Evolutionary conservation across 2,113 vertebrate genomes (phyloP), one percentile per base, ranked within the genome.

Genomic region (Pangasianodon hypophthalmus): DNA sequence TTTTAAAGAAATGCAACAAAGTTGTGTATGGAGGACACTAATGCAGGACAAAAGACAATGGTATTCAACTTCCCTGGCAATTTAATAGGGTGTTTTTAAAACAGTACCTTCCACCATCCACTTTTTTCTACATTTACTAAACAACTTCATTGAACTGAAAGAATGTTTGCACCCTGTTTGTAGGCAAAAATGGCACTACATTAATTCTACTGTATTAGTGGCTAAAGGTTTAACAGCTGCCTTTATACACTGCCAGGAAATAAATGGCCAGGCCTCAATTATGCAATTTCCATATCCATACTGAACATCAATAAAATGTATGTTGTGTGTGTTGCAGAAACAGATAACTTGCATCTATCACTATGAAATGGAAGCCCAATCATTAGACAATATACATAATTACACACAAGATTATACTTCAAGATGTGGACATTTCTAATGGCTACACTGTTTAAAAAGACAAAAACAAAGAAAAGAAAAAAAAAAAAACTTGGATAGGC

Each of bases 221-320:
- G 75, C 11, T 46, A 1, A 87, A 58, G 10, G 21, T 69, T 83
- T 86, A 91, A 88, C 26, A 2, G 52, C 75, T 90, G 26, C 58
- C 24, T 50, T 50, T 54, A 77, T 75, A 46, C 48, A 87, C 37
- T 75, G 16, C 44, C 18, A 37, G 67, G 19, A 60, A 77, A 60
- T 64, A 26, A 73, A 16, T 26, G 44, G 2, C 52, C 64, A 46
- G 37, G 26, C 7, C 54, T 62, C 16, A 9, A 37, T 41, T 48
- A 56, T 56, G 71, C 44, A 77, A 69, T 81, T 81, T 86, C 75
- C 19, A 84, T 64, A 89, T 58, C 46, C 18, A n/a, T 58, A 79
- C 41, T 64, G 19, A 73, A 69, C n/a, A 69, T 69, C 13, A 67
- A 67, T n/a, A 7, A 60, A 64, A 26, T 64, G 62, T 64, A 64